Base-by-base conservation (phyloP, 2,113 vertebrate genomes). In the Hemiscyllium ocellatum region DNA sequence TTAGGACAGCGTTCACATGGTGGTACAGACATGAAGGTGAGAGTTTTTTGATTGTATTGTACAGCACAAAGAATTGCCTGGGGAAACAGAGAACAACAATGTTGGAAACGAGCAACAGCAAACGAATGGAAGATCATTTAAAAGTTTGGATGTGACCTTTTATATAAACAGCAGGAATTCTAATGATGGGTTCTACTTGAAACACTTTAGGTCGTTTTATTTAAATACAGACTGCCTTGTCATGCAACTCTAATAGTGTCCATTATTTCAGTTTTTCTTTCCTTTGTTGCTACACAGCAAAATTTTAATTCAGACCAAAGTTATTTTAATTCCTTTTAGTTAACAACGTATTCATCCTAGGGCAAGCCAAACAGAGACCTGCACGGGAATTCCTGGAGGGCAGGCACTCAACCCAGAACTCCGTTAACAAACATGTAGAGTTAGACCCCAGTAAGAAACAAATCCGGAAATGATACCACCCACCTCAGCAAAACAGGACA, bases 11-110 rank as follows among this genome's bases (percentile, higher is more conserved):
- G 99, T 85, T 96, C 97, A 47, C 99, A 99, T 0, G 99, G 98
- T 0, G 98, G 98, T 97, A 99, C 98, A 0, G 99, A 99, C 70
- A 98, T 98, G 98, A 99, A 99, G 99, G 99, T 98, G 96, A 72
- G 96, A 0, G 50, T 22, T 72, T 69, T 42, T 95, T 37, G 26
- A 50, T 29, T 19, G 37, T 6, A 17, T 93, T 66, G 61, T 66
- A 6, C 33, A 37, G 13, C 47, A 33, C 24, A 87, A 10, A 29
- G 52, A 13, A 90, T 50, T 24, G 47, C 7, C 7, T 20, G 19
- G 56, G 61, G 33, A 50, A 42, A 7, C 22, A 26, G 56, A 26
- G 56, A 33, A 65, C 29, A n/a, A 56, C 29, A 90, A 89, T 89
- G 86, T 26, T 89, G 24, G 3, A 90, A 15, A 90, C 29, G 1